A percentile compares a stretch with the other conserved stretches of the same genome.
phyloP scores from a whole-genome alignment of 2,888 invertebrate genomes.

The Harpagoxenus sublaevis region DNA sequence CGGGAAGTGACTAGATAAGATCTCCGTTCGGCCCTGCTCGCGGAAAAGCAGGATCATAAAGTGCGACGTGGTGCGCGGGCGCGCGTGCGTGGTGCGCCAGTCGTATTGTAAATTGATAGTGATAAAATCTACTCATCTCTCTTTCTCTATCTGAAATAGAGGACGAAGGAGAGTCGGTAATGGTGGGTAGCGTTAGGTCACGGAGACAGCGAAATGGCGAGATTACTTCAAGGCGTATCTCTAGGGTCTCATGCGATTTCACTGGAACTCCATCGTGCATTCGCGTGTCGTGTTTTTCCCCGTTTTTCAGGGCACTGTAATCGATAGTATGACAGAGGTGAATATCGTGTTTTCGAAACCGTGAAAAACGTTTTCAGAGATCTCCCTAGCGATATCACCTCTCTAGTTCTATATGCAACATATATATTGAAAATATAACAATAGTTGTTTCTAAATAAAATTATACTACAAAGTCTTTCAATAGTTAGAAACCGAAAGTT shows the following conservation, averaged over 20 bases:
- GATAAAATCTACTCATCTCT: constrained; percentile 75
- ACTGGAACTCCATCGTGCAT: constrained; percentile 51
- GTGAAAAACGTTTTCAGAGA: not conserved
- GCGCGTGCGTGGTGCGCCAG: constrained; percentile 45
- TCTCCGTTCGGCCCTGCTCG: constrained; percentile 67
- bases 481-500: not conserved
- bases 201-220: constrained; percentile 71
- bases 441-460: not conserved
- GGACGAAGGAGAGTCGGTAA: constrained; percentile 22
- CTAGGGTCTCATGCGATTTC: constrained; percentile 66
- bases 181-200: constrained; percentile 55
- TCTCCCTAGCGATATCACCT: not conserved
- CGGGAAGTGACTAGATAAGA: constrained; percentile 70
- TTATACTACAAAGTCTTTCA: not conserved
- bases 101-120: constrained; percentile 74
- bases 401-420: not conserved
- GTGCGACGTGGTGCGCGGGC: constrained; percentile 54
- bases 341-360: not conserved
- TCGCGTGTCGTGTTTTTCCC: not conserved
- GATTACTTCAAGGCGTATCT: constrained; percentile 75
- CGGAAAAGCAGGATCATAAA: constrained; percentile 67
- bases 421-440: not conserved
- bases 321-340: constrained; percentile 2
- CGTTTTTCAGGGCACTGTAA: constrained; percentile 19
- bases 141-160: constrained; percentile 64